Percentiles rank a stretch among this genome's conserved stretches.
Conservation (phyloP, 2,888 invertebrate genomes). For the Azorinus chamasolen region DNA sequence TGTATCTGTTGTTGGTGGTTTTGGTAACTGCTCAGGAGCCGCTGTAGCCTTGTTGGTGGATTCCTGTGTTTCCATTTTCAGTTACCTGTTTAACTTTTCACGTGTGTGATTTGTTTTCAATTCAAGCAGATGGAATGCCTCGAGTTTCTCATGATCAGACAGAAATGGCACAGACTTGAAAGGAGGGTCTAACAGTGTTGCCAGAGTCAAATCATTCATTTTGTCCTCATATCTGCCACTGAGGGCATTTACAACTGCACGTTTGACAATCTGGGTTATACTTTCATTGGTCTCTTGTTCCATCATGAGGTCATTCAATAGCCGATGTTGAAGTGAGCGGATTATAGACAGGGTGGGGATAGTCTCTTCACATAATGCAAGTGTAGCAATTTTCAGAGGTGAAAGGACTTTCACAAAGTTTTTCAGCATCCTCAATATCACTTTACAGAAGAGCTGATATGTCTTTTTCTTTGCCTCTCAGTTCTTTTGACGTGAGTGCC, state of each 20-base stretch:
- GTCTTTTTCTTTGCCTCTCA: constrained; percentile 23
- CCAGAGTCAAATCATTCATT: constrained; percentile 6
- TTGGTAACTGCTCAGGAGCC: neutral
- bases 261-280: constrained; percentile 11
- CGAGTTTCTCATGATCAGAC: constrained; percentile 30
- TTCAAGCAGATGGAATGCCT: constrained; percentile 28
- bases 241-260: constrained; percentile 10
- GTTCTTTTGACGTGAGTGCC: constrained; percentile 25
- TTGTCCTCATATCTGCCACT: constrained; percentile 10
- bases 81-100: neutral
- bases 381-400: constrained; percentile 44
- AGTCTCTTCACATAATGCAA: constrained; percentile 42
- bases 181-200: constrained; percentile 30
- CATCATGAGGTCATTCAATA: constrained; percentile 8
- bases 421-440: constrained; percentile 41
- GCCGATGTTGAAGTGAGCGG: constrained; percentile 24
- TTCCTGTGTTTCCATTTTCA: neutral
- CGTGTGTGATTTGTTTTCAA: constrained; percentile 1
- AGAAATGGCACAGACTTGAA: constrained; percentile 34
- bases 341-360: constrained; percentile 47
- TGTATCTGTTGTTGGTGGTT: neutral
- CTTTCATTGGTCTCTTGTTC: neutral
- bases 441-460: constrained; percentile 14
- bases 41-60: neutral
- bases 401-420: constrained; percentile 31